Conservation (phyloP, 2,113 vertebrate species). For the Sigmodon hispidus region DNA sequence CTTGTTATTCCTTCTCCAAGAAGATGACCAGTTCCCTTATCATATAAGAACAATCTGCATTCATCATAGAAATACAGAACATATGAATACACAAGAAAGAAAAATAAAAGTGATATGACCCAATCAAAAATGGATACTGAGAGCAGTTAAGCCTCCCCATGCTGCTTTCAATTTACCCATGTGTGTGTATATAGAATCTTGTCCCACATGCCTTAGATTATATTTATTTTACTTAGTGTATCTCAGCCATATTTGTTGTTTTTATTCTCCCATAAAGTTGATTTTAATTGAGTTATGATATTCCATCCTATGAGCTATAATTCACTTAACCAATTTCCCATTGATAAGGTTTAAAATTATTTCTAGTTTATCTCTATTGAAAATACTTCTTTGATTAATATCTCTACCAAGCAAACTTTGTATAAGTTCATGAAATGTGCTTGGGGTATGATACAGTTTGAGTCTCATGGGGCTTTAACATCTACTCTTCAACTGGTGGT, state of each 20-base stretch:
- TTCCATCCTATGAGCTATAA: neutral
- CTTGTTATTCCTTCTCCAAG: neutral
- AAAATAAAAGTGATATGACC: constrained; percentile 7
- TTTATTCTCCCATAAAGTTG: constrained; percentile 46
- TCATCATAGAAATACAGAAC: neutral
- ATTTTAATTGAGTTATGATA: constrained; percentile 27
- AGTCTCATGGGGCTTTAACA: neutral
- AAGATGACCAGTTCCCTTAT: neutral
- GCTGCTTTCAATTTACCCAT: neutral
- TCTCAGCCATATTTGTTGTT: neutral
- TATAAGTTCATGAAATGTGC: constrained; percentile 24
- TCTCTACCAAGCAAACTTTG: constrained; percentile 1
- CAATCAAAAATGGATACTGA: neutral
- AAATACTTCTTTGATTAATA: constrained; percentile 30
- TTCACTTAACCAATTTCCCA: constrained; percentile 28
- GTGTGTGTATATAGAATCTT: neutral
- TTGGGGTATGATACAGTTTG: neutral
- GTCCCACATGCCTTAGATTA: neutral
- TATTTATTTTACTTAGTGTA: constrained; percentile 32
- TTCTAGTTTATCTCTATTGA: constrained; percentile 7
- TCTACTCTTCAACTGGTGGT: neutral
- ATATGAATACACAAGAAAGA: constrained; percentile 20
- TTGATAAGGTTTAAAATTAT: constrained; percentile 23
- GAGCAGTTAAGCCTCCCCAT: neutral
- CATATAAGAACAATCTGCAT: neutral